Percentiles rank a stretch among this genome's conserved stretches.
These are phyloP conservation scores for Drosophila baimaii DNA, from an alignment of 1,140 invertebrate genomes.

Conservation along the genomic window DNA sequence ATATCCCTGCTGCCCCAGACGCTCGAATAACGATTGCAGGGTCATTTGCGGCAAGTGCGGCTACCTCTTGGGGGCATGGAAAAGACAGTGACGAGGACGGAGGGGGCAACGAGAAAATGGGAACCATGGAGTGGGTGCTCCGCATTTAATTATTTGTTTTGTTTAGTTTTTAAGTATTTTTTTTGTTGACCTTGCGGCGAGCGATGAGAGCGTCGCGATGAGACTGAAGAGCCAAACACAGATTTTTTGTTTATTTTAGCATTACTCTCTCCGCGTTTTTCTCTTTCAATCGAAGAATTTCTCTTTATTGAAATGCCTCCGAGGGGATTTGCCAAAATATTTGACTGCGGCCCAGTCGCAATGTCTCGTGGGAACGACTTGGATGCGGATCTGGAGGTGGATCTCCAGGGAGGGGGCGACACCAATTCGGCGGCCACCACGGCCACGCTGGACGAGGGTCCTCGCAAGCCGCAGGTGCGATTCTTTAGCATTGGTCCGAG, in stretches of 20 bases:
- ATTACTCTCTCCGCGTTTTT: constrained; percentile 12
- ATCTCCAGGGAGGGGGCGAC: constrained; percentile 39
- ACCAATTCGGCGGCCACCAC: constrained; percentile 53
- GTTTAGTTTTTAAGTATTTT: constrained; percentile 42
- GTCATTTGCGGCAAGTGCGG: constrained; percentile 79
- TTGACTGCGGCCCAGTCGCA: constrained; percentile 54
- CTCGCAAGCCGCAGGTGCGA: constrained; percentile 61
- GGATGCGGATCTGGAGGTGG: constrained; percentile 57
- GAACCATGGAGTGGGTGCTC: constrained; percentile 26
- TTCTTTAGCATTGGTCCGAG: constrained; percentile 74
- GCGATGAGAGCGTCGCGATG: constrained; percentile 11
- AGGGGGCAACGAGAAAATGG: not conserved
- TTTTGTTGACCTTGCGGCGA: constrained; percentile 45
- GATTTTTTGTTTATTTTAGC: constrained; percentile 18
- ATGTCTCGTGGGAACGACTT: constrained; percentile 64
- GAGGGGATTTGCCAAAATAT: constrained; percentile 6
- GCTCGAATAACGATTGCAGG: constrained; percentile 69
- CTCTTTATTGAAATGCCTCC: constrained; percentile 27
- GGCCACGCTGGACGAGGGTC: constrained; percentile 46
- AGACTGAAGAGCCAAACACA: constrained; percentile 31
- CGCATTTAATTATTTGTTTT: constrained; percentile 42
- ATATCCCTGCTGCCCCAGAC: constrained; percentile 70
- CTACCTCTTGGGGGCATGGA: constrained; percentile 76
- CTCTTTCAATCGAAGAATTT: constrained; percentile 23
- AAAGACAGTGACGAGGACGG: constrained; percentile 50